Base-by-base conservation (phyloP, 2,888 invertebrate genomes). In the Melitaea athalia region DNA sequence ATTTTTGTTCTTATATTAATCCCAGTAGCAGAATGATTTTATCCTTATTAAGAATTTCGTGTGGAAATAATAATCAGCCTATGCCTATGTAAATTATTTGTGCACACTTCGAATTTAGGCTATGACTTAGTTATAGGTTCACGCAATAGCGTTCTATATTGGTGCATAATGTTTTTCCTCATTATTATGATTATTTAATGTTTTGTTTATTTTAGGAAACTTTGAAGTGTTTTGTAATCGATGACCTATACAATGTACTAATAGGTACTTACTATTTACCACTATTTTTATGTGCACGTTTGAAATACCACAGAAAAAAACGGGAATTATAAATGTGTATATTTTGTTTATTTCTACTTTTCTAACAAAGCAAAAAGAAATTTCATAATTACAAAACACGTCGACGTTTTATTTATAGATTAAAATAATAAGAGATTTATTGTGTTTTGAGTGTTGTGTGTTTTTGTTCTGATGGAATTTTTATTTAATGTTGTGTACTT, bases 111-210 rank as follows among this genome's bases (percentile, higher is more conserved):
- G 81, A 82, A 82, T 83, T 62, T 88, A 89, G 88, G 87, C 88
- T 89, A 89, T 89, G 87, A 84, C 79, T 78, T 85, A 86, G 80
- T 67, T 72, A 84, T 55, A 55, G 81, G 70, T 74, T 65, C 55
- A 59, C 65, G 68, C 64, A 47, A 80, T 80, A 50, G 65, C 65
- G 61, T 66, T 71, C 69, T 74, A 70, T 75, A 65, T 78, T 80
- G 88, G 87, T 89, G 88, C 88, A 89, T 90, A 88, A 88, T 88
- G 77, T 79, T 81, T 81, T 79, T 75, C 75, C 74, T 74, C 66
- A 68, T 74, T 75, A 64, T 42, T 57, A 57, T 73, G 24, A 72
- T 68, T 68, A 73, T 71, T 74, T 63, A 67, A 61, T 67, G 60
- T 67, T 70, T 69, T 68, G 63, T 72, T 72, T 68, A 68, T 66